phyloP scores from a whole-genome alignment of 2,888 invertebrate genomes.

The Drosophila setosimentum region DNA sequence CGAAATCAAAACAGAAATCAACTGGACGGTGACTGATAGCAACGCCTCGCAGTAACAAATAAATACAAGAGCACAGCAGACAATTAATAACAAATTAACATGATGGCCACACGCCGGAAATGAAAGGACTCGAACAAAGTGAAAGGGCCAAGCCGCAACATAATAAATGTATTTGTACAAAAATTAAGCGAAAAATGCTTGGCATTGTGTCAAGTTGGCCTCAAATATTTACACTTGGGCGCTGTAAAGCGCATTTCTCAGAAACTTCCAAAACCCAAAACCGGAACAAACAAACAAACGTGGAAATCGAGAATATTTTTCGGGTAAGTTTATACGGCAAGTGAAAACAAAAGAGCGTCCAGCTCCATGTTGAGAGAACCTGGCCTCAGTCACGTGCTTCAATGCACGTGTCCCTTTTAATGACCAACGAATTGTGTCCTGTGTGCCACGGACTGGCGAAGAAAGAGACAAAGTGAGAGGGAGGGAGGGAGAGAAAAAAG shows the following conservation, averaged over 20 bases:
- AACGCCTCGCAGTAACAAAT: conserved; percentile 37
- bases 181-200: conserved; percentile 80
- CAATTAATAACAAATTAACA: conserved; percentile 85
- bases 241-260: conserved; percentile 61
- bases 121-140: conserved; percentile 45
- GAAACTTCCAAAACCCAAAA: conserved; percentile 6
- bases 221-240: conserved; percentile 73
- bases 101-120: conserved; percentile 75
- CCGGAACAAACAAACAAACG: conserved; percentile 46
- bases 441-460: conserved; percentile 34
- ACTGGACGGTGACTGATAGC: conserved; percentile 47
- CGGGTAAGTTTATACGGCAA: conserved; percentile 62
- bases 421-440: conserved; percentile 83
- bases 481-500: conserved; percentile 3
- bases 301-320: conserved; percentile 47
- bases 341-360: conserved; percentile 68
- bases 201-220: conserved; percentile 68
- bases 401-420: conserved; percentile 85
- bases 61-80: conserved; percentile 27
- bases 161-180: conserved; percentile 77
- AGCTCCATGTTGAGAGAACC: conserved; percentile 57
- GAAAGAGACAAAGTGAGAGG: background rate
- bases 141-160: conserved; percentile 49
- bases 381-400: conserved; percentile 82
- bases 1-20: conserved; percentile 75